Base-by-base conservation (phyloP, 1,140 invertebrate species). In the Bombus sylvicola region DNA sequence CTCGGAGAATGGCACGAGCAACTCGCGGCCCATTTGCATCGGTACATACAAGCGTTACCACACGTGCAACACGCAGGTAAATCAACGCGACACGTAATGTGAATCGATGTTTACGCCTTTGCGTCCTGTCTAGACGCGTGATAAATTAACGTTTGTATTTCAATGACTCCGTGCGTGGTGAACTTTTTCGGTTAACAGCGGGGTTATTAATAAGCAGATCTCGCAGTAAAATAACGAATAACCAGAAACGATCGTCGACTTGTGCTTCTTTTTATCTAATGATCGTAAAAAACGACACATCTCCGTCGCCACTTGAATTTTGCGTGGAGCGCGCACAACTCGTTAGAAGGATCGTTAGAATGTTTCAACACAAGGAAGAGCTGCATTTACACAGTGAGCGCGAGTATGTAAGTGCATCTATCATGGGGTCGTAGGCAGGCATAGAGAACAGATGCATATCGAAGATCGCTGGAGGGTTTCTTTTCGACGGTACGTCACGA, bases 11-110 rank as follows among this genome's bases (percentile, higher is more conserved):
- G 88, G 90, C 59, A 92, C 87, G 59, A 92, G 91, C 80, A 93
- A 71, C 87, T 86, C 81, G 41, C 92, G 91, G 72, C 93, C 94
- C 74, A 90, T 92, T 59, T 97, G 97, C 93, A 95, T 97, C 66
- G 97, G 97, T 22, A 95, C 97, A 73, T 96, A 96, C 85, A 97
- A 96, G 88, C 94, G 96, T 88, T 97, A 97, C 94, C 96, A 96
- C 92, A 95, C 97, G 66, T 98, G 97, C 93, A 97, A 97, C 94
- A 96, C 96, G 85, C 96, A 97, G 96, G 97, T 97, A 94, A 95
- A 92, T 57, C 87, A 59, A 81, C 64, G 64, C 41, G 66, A 69
- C 74, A 41, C 47, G 57, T 37, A 31, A 59, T 53, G 43, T 31
- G 53, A 59, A 15, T 71, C 53, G 34, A 85, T 80, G 76, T 85